These are phyloP conservation scores for Tinea trinotella DNA, from an alignment of 2,888 invertebrate genomes.

Conservation along the genomic window DNA sequence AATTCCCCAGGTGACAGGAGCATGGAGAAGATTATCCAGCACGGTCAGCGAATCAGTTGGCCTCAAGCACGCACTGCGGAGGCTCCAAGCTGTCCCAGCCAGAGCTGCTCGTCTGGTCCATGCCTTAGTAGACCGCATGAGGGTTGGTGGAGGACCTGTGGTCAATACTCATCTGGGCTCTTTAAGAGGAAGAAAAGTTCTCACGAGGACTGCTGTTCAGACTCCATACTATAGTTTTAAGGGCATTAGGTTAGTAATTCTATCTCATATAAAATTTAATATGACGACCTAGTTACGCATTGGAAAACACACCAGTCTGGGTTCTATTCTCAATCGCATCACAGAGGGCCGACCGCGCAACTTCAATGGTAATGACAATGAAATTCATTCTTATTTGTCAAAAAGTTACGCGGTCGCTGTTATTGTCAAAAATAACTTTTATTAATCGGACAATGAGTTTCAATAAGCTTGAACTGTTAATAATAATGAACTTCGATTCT, in stretches of 20 bases:
- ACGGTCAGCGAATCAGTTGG: constrained; percentile 66
- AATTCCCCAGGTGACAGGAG: constrained; percentile 54
- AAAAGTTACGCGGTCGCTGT: no score
- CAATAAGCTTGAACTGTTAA: no score
- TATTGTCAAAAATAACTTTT: no score
- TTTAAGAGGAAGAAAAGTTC: constrained; percentile 53
- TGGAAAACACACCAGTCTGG: not conserved
- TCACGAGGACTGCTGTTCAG: constrained; percentile 50
- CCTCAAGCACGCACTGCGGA: constrained; percentile 57
- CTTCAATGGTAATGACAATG: no score
- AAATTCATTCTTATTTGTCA: no score
- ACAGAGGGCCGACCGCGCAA: no score
- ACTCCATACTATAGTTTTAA: constrained; percentile 63
- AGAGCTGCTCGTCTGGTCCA: constrained; percentile 63
- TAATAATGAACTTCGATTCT: no score
- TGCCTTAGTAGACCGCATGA: constrained; percentile 62
- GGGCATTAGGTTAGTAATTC: constrained; percentile 50
- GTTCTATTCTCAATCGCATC: no score
- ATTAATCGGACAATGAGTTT: no score
- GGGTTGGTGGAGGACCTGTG: constrained; percentile 64
- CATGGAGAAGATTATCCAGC: constrained; percentile 59
- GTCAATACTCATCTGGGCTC: constrained; percentile 51
- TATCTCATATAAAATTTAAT: no score
- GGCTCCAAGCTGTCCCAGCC: constrained; percentile 60
- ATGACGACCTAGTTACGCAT: no score